A percentile compares a stretch with the other conserved stretches of the same genome.
Evolutionary conservation across 1,140 invertebrate genomes (phyloP).

Genomic region (Alviniconcha marisindica): DNA sequence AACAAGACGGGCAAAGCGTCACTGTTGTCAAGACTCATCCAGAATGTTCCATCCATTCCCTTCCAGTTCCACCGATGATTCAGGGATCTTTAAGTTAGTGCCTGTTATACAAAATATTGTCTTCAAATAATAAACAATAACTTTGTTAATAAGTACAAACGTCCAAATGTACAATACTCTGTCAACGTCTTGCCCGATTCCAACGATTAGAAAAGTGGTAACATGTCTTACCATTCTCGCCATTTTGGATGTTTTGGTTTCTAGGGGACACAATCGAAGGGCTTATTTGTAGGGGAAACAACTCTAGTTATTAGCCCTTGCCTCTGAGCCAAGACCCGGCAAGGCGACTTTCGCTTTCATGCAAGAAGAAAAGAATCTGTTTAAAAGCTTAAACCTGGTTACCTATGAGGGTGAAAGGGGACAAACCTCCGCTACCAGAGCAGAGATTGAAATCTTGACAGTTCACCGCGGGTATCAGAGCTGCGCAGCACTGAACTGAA

Average conservation of each 20-base stretch:
- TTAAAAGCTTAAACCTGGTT: background rate
- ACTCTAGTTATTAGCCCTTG: no score
- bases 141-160: background rate
- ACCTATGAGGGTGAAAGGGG: no score
- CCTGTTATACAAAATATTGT: background rate
- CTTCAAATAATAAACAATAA: background rate
- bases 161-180: background rate
- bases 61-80: background rate
- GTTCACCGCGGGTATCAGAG: no score
- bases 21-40: background rate
- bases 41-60: background rate
- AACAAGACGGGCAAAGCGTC: background rate
- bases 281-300: no score
- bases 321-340: no score
- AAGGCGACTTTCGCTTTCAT: background rate
- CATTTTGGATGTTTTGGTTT: constrained; percentile 16
- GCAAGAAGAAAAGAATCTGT: background rate
- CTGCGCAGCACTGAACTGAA: no score
- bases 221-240: constrained; percentile 30
- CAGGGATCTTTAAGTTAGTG: background rate
- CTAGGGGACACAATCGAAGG: constrained; percentile 14
- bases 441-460: background rate
- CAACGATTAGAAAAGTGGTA: background rate
- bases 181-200: background rate
- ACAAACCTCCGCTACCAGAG: background rate